Evolutionary conservation across 2,888 invertebrate species (phyloP), one percentile per base, ranked within the genome.

Genomic region (Sinodicranocentrus sp.): DNA sequence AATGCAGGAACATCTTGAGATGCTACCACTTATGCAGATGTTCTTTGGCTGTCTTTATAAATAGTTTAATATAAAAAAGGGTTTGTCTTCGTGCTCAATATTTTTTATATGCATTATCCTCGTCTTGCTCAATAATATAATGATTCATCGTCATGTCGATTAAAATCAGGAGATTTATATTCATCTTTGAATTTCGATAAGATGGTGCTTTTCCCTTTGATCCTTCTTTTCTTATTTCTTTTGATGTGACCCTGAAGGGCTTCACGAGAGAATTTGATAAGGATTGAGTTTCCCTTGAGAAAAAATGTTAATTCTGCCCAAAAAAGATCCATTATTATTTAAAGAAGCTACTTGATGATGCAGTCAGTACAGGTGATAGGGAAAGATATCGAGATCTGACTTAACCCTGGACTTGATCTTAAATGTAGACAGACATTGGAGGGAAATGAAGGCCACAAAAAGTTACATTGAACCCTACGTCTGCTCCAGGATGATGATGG

Each of bases 371-470:
- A 71, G 21, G 43, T 21, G 3, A 33, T 48, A 15, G 13, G 33
- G n/a, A 13, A 28, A 21, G 39, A 71, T 15, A 19, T 10, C 33
- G 33, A 33, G 10, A 3, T 33, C 10, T 33, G 33, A 33, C 33
- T 21, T 84, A 78, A 79, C 84, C 84, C 84, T 84, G 84, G 84
- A 84, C 84, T 84, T 84, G 84, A 84, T 84, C 84, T 57, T 84
- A 65, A 57, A 48, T 48, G 48, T n/a, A n/a, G 48, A 5, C 13
- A n/a, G 48, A 48, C 48, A 2, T 6, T 6, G 15, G 6, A 48
- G 48, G n/a, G 15, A n/a, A n/a, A 48, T n/a, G 33, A 33, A 33
- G 33, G 33, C 33, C 33, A 33, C 19, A 17, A 10, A 26, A 44
- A 44, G n/a, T 28, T 43, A 17, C 28, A 23, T 25, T 23, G 52